These are phyloP conservation scores for Suncus etruscus DNA, from an alignment of 2,113 vertebrate species.

Conservation along the genomic window DNA sequence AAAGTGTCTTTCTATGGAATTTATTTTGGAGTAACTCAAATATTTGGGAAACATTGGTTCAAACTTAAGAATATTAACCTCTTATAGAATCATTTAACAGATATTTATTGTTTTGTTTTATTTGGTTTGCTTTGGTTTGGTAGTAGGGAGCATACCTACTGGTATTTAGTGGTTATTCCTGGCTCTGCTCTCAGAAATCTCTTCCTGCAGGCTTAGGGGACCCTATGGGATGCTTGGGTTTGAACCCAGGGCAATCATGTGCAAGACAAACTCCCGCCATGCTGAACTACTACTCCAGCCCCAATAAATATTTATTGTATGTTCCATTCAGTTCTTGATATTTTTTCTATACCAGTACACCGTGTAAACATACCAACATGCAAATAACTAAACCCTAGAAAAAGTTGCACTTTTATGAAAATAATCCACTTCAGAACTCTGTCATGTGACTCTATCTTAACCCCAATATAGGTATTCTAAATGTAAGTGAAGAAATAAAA, in stretches of 20 bases:
- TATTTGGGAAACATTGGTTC: not conserved
- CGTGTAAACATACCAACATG: not conserved
- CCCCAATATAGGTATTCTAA: not conserved
- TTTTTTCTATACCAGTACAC: not conserved
- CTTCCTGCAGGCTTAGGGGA: no score
- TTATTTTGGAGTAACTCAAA: not conserved
- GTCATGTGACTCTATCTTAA: not conserved
- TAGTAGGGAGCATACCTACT: no score
- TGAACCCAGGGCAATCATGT: no score
- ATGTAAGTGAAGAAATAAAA: not conserved
- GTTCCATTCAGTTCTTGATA: not conserved
- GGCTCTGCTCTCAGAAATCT: no score
- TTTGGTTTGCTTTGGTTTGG: no score
- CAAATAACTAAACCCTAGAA: not conserved
- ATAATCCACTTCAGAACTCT: not conserved
- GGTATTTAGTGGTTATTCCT: no score
- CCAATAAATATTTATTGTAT: not conserved
- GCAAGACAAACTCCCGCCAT: no score
- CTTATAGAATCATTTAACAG: not conserved
- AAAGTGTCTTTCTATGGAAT: not conserved
- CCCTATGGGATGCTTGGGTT: no score
- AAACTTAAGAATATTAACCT: not conserved
- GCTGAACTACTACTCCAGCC: no score
- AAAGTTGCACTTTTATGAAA: conserved; percentile 4
- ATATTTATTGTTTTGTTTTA: not conserved